These are phyloP conservation scores for Lasioglossum baleicum DNA, from an alignment of 1,140 invertebrate genomes.

Conservation along the genomic window DNA sequence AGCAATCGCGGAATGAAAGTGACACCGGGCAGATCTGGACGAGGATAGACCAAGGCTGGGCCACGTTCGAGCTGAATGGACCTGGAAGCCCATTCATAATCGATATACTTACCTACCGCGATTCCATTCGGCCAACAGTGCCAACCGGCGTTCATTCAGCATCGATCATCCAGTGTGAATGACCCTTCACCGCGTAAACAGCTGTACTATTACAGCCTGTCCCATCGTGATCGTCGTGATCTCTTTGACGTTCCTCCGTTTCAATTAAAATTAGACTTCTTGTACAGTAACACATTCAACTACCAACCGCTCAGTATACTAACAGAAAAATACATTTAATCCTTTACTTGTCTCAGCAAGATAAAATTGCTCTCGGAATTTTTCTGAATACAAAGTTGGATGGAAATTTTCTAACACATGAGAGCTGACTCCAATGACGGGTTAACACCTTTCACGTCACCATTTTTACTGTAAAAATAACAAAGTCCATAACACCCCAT, in stretches of 20 bases:
- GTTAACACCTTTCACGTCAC: too few relatives aligned
- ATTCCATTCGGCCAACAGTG: conserved; percentile 52
- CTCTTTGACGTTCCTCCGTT: not conserved
- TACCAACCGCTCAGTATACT: too few relatives aligned
- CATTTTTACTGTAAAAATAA: too few relatives aligned
- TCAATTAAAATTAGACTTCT: not conserved
- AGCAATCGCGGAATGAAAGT: conserved; percentile 66
- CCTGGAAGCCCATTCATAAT: conserved; percentile 72
- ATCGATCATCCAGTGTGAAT: conserved; percentile 30
- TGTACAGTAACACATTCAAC: too few relatives aligned
- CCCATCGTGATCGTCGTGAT: not conserved
- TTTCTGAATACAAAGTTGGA: too few relatives aligned
- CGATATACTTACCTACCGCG: conserved; percentile 62
- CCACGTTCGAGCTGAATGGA: conserved; percentile 73
- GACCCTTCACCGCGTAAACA: conserved; percentile 28
- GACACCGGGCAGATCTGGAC: conserved; percentile 53
- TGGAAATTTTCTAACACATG: too few relatives aligned
- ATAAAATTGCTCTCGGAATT: too few relatives aligned
- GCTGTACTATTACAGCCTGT: not conserved
- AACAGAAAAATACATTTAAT: too few relatives aligned
- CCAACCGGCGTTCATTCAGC: conserved; percentile 53
- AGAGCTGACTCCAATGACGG: too few relatives aligned
- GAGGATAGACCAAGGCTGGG: conserved; percentile 68
- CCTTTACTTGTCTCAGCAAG: too few relatives aligned
- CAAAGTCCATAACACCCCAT: too few relatives aligned